Base-by-base conservation (phyloP, 2,888 invertebrate species). In the Pristionchus arcanus region DNA sequence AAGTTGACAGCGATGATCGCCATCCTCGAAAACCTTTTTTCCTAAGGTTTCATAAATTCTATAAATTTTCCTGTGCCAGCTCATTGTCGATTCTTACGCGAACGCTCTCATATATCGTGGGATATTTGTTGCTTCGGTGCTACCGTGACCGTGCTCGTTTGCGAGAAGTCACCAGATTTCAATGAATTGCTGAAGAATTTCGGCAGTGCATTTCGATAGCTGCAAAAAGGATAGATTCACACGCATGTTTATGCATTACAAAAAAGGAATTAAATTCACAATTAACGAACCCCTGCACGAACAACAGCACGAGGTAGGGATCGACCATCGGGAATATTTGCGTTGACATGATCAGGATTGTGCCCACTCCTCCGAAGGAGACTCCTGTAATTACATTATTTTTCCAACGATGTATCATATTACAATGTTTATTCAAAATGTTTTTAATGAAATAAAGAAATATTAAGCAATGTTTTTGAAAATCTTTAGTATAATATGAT, bases 281-380 rank as follows among this genome's bases (percentile, higher is more conserved):
- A 74, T 37, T 2, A n/a, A 21, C 31, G 7, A 2, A 74, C 71
- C 71, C 71, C 15, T 74, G 31, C 4, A 74, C 37, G 37, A 74
- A 74, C 34, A 74, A 74, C 31, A 74, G 37, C 71, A 74, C 71
- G 5, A 74, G 37, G 21, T 19, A 74, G 11, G 71, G 71, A 19
- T 74, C 71, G 71, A 74, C 19, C 71, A 74, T 74, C 3, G 71
- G 68, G 68, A 68, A 68, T 5, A 68, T 68, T 68, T 68, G 68
- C 31, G 68, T 68, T 5, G 68, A 68, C 68, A 68, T 68, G 16
- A 74, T 74, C 31, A 74, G 71, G 16, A 74, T 74, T 4, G 71
- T 74, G 71, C 71, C 71, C 13, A 74, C 19, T 4, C 71, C 71
- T 34, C 71, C 71, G 71, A 74, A 74, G 4, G 31, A 3, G 2